phyloP scores from a whole-genome alignment of 2,797 vertebrate genomes.

The Corythornis leucogaster region DNA sequence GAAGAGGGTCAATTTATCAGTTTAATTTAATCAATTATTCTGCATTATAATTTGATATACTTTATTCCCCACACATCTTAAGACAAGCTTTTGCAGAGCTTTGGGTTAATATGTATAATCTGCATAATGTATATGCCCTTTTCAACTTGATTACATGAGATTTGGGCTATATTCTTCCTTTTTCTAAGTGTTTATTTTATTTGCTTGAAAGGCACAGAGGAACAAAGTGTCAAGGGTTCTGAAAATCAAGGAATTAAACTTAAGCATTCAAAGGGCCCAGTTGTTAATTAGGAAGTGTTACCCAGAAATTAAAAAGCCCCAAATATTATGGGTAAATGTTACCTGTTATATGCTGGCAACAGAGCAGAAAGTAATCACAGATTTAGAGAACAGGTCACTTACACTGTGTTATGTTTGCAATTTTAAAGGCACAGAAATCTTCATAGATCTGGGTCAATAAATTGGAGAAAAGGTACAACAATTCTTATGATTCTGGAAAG shows the following conservation, averaged over 20 bases:
- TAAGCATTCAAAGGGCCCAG: not conserved
- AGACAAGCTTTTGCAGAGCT: not conserved
- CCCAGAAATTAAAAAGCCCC: not conserved
- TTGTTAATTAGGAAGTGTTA: not conserved
- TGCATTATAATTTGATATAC: not conserved
- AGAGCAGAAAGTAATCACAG: not conserved
- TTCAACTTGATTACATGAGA: not conserved
- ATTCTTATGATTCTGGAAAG: not conserved
- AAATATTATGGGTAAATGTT: not conserved
- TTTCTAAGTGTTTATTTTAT: not conserved
- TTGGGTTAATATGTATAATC: not conserved
- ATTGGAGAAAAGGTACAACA: not conserved
- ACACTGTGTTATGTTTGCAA: not conserved
- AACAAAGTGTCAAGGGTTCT: not conserved
- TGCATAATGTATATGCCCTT: not conserved
- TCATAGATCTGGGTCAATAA: not conserved
- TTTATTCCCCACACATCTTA: not conserved
- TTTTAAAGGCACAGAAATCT: not conserved
- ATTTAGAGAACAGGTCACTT: not conserved
- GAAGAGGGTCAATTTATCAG: not conserved
- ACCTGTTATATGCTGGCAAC: not conserved
- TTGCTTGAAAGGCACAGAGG: not conserved
- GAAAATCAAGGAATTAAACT: not conserved
- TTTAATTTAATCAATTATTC: not conserved
- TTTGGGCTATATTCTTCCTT: not conserved